These are phyloP conservation scores for Pomacea maculata DNA, from an alignment of 1,140 invertebrate genomes.

Conservation along the genomic window DNA sequence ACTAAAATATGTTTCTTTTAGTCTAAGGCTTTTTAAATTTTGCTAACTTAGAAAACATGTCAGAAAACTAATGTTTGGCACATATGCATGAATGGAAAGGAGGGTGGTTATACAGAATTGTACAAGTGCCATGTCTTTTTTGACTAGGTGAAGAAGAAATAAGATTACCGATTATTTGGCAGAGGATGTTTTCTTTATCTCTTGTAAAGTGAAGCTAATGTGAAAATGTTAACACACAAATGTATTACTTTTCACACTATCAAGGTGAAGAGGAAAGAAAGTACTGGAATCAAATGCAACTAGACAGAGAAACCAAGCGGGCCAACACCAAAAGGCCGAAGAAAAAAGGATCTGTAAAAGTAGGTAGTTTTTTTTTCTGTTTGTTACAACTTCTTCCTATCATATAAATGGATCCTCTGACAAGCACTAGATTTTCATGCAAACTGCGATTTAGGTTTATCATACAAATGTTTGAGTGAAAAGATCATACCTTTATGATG, in stretches of 20 bases:
- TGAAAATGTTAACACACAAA: neutral
- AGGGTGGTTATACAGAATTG: too few relatives aligned
- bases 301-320: conserved; percentile 51
- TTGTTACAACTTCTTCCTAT: too few relatives aligned
- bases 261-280: conserved; percentile 52
- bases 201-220: neutral
- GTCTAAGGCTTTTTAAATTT: neutral
- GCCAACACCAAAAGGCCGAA: conserved; percentile 44
- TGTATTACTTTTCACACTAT: neutral
- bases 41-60: conserved; percentile 3
- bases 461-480: too few relatives aligned
- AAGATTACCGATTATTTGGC: neutral
- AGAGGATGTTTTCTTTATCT: too few relatives aligned
- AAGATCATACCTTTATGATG: neutral
- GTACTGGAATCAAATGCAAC: conserved; percentile 58
- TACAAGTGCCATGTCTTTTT: neutral
- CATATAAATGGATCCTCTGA: too few relatives aligned
- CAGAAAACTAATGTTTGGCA: neutral
- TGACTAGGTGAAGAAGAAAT: neutral
- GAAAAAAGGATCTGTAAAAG: conserved; percentile 54
- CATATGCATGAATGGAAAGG: too few relatives aligned
- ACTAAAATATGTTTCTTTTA: neutral
- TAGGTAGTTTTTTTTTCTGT: conserved; percentile 14
- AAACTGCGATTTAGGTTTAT: too few relatives aligned
- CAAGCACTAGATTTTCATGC: too few relatives aligned